Conservation (phyloP, 2,797 vertebrate species). For the Malacoctenus gilli region DNA sequence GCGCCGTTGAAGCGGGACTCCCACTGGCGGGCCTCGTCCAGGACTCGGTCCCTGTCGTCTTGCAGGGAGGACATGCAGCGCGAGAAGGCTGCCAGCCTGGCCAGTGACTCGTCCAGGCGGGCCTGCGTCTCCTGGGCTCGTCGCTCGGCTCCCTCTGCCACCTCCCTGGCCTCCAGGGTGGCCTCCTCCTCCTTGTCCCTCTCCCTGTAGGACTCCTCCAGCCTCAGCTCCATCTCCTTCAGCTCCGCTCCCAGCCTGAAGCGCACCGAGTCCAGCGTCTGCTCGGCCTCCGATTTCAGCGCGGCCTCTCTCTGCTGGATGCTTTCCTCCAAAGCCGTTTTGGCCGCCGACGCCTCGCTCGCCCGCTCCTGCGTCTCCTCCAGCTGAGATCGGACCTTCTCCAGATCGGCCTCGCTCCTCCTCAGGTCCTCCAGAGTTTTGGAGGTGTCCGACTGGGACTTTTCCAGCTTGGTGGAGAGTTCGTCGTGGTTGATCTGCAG, state of each 20-base stretch:
- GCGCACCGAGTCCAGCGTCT: slow-evolving; percentile 86
- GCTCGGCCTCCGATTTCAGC: slow-evolving; percentile 83
- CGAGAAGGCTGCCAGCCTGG: slow-evolving; percentile 91
- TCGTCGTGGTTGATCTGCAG: slow-evolving; percentile 84
- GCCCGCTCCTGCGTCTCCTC: slow-evolving; percentile 85
- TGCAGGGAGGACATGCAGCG: slow-evolving; percentile 98
- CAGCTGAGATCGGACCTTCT: slow-evolving; percentile 78
- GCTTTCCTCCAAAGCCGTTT: slow-evolving; percentile 72
- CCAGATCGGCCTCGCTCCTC: slow-evolving; percentile 82
- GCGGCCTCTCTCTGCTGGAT: slow-evolving; percentile 76
- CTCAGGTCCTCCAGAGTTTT: slow-evolving; percentile 79
- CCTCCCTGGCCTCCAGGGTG: slow-evolving; percentile 75
- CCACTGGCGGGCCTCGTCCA: slow-evolving; percentile 93
- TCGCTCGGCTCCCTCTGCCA: slow-evolving; percentile 79
- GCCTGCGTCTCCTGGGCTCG: slow-evolving; percentile 84
- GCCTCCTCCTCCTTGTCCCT: slow-evolving; percentile 80
- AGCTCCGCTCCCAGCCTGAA: slow-evolving; percentile 87
- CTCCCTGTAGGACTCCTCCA: slow-evolving; percentile 84
- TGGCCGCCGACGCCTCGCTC: slow-evolving; percentile 81
- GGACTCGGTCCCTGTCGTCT: slow-evolving; percentile 92
- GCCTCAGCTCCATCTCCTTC: slow-evolving; percentile 86
- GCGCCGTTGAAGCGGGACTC: slow-evolving; percentile 88
- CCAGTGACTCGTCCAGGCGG: slow-evolving; percentile 88
- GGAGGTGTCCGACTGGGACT: slow-evolving; percentile 69
- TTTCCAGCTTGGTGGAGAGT: slow-evolving; percentile 80